Evolutionary conservation across 2,888 invertebrate species (phyloP), one percentile per base, ranked within the genome.

Genomic region (Acanthopleura granulata): DNA sequence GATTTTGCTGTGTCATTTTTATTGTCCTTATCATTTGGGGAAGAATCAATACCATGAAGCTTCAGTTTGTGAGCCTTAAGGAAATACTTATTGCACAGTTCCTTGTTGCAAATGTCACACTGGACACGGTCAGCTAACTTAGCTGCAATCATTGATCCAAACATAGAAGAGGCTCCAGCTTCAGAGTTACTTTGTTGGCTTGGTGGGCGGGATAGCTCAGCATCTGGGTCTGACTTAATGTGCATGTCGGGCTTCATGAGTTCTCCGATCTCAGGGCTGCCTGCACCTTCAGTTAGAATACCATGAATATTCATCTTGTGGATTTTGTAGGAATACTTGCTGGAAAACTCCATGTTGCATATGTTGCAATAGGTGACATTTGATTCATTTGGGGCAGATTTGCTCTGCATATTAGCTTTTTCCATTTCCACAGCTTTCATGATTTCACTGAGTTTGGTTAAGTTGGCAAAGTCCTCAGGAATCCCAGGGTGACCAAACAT

Each of bases 31-130:
- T 73, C 74, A 57, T 74, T 72, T 51, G 72, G 75, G n/a, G 79
- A 75, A 22, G 84, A 79, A 27, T 85, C 89, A 73, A 92, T 89
- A 76, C 91, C 91, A 85, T 92, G 99, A 96, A 99, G 98, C 89
- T 98, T 94, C 89, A 97, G 95, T 97, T 98, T 98, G 92, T 99
- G 99, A 0, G 98, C 99, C 90, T 98, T 97, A 95, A 99, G 96
- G 91, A 99, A 99, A 91, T 99, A 99, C 91, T 99, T 99, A 92
- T 99, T 99, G 92, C 99, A 99, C 84, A 99, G 92, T 91, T 99
- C 98, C 91, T 98, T 98, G 92, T 98, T 98, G 91, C 98, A 98
- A 80, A 98, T 97, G 90, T 97, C 97, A 90, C 98, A 98, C 22
- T 85, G 85, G 22, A 89, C 89, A 27, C 90, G 84, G 76, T 90